These are phyloP conservation scores for Pogoniulus pusillus DNA, from an alignment of 2,797 vertebrate species.

Conservation along the genomic window DNA sequence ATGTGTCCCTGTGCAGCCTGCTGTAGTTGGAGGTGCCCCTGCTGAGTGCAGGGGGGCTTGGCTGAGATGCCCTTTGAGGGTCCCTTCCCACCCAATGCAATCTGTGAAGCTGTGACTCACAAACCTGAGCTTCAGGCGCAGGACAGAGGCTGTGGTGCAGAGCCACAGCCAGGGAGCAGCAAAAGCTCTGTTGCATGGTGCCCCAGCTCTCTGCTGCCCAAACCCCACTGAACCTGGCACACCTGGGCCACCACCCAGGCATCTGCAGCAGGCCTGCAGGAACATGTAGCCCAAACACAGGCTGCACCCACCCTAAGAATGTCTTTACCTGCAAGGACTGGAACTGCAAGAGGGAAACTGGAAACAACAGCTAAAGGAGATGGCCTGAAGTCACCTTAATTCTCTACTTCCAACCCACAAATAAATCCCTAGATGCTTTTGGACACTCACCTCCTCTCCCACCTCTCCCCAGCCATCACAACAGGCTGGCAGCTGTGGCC, in stretches of 20 bases:
- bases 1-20: too few species aligned
- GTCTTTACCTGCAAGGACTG: background rate
- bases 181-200: accelerated
- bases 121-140: background rate
- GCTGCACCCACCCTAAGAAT: background rate
- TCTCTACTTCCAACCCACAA: background rate
- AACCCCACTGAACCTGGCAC: background rate
- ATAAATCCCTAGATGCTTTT: background rate
- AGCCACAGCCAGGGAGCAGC: background rate
- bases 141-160: background rate
- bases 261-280: background rate
- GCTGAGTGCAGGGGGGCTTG: too few species aligned
- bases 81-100: too few species aligned
- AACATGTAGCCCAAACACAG: background rate
- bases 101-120: too few species aligned
- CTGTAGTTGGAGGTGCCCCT: too few species aligned
- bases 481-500: accelerated
- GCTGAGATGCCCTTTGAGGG: too few species aligned
- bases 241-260: background rate
- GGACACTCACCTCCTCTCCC: background rate
- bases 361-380: background rate
- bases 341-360: background rate
- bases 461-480: background rate
- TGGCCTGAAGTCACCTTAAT: background rate
- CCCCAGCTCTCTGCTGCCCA: background rate